Base-by-base conservation (phyloP, 2,888 invertebrate genomes). In the Ceriagrion tenellum region DNA sequence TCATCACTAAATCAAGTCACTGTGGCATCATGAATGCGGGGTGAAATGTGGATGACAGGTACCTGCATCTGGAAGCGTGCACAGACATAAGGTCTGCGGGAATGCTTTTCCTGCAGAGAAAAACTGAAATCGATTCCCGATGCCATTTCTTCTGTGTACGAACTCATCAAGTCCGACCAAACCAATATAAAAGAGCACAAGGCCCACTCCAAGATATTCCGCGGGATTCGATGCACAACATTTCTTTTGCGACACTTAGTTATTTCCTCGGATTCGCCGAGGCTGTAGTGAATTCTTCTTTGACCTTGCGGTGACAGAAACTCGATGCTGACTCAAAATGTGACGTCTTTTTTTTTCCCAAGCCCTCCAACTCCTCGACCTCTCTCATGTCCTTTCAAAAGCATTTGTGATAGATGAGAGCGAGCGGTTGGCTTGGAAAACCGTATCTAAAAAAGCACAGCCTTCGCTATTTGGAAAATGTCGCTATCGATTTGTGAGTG, bases 301-400 rank as follows among this genome's bases (percentile, higher is more conserved):
- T 81, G 81, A 81, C 81, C 81, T 81, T 81, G 81, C 35, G 81
- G 30, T 81, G 81, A 81, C 81, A 35, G 81, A 35, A 81, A 81
- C 81, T 81, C 81, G 35, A 81, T 81, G 0, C 81, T 8, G 18
- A 16, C 81, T 18, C 35, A 35, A 35, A 35, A 81, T 35, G 13
- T 81, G 12, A 35, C 18, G 0, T 35, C 35, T 35, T 16, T 16
- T 69, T 59, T 20, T 16, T 12, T 2, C 12, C 20, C 59, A n/a
- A n/a, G n/a, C n/a, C 13, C 18, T 59, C 59, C 18, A 47, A 47
- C 47, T 47, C 47, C 20, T 59, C n/a, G 69, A 26, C 69, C 69
- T 69, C 81, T n/a, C 69, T 81, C 74, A 35, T 69, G n/a, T 35
- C 81, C 81, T 81, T 81, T 81, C 16, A 35, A 47, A 69, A 81